Evolutionary conservation across 2,888 invertebrate species (phyloP).

Genomic region (Drosophila phalerata): DNA sequence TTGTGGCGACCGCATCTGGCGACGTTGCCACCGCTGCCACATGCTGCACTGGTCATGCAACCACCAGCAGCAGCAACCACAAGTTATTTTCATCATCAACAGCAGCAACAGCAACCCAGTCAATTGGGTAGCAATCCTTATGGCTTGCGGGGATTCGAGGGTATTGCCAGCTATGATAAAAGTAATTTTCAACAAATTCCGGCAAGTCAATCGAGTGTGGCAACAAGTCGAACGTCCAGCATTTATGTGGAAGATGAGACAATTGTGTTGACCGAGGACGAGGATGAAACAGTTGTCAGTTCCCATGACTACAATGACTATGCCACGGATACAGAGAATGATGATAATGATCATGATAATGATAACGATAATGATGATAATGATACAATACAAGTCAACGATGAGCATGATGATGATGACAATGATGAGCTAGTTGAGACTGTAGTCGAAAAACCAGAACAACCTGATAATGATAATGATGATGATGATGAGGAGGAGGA

Average conservation of each 20-base stretch:
- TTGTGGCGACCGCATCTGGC: conserved; percentile 83
- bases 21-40: conserved; percentile 16
- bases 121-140: conserved; percentile 43
- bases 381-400: conserved; percentile 79
- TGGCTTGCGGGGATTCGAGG: conserved; percentile 52
- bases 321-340: conserved; percentile 72
- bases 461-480: conserved; percentile 16
- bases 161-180: conserved; percentile 51
- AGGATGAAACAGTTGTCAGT: conserved; percentile 82
- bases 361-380: conserved; percentile 21
- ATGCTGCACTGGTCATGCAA: conserved; percentile 49
- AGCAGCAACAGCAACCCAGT: conserved; percentile 26
- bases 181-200: conserved; percentile 79
- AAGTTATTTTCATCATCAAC: conserved; percentile 54
- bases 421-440: background rate
- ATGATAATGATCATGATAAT: conserved; percentile 25
- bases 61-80: conserved; percentile 36
- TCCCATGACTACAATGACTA: conserved; percentile 83
- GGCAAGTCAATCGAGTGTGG: conserved; percentile 75
- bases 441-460: background rate
- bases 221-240: conserved; percentile 37
- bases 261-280: conserved; percentile 85
- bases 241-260: conserved; percentile 83
- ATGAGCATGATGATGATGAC: conserved; percentile 58
- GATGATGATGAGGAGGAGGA: conserved; percentile 77